A percentile compares a stretch with the other conserved stretches of the same genome.
Conservation (phyloP, 1,140 invertebrate genomes). For the Sitophilus oryzae region DNA sequence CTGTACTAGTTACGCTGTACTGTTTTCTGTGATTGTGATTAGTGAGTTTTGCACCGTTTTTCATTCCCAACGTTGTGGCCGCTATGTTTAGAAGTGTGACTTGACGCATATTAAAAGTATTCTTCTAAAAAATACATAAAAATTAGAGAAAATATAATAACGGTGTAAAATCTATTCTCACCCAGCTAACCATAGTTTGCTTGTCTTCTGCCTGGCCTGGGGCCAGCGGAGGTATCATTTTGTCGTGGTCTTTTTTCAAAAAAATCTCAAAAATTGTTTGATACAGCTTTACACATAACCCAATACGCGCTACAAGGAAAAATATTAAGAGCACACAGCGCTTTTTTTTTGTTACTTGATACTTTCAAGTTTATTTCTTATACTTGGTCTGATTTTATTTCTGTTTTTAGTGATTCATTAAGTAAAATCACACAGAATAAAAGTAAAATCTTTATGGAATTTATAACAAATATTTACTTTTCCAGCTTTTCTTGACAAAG, state of each 20-base stretch:
- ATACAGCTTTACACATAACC: background rate
- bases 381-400: too few relatives aligned
- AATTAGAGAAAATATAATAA: too few relatives aligned
- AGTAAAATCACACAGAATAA: too few relatives aligned
- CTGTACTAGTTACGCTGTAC: slow-evolving; percentile 48
- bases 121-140: slow-evolving; percentile 48
- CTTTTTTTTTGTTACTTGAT: too few relatives aligned
- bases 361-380: too few relatives aligned
- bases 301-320: too few relatives aligned
- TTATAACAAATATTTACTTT: too few relatives aligned
- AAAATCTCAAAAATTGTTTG: background rate
- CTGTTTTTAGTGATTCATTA: too few relatives aligned
- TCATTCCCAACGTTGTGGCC: slow-evolving; percentile 47
- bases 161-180: slow-evolving; percentile 28
- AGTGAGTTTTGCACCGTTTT: slow-evolving; percentile 49
- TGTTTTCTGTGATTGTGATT: slow-evolving; percentile 43
- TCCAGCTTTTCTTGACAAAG: too few relatives aligned
- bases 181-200: slow-evolving; percentile 43
- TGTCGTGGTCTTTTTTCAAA: background rate
- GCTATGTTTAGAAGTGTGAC: slow-evolving; percentile 56
- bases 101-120: slow-evolving; percentile 55
- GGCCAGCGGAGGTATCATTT: slow-evolving; percentile 43
- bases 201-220: slow-evolving; percentile 41
- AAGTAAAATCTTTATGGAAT: too few relatives aligned
- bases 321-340: too few relatives aligned